These are phyloP conservation scores for Galagoides demidoff DNA, from an alignment of 2,797 vertebrate species.

Conservation along the genomic window DNA sequence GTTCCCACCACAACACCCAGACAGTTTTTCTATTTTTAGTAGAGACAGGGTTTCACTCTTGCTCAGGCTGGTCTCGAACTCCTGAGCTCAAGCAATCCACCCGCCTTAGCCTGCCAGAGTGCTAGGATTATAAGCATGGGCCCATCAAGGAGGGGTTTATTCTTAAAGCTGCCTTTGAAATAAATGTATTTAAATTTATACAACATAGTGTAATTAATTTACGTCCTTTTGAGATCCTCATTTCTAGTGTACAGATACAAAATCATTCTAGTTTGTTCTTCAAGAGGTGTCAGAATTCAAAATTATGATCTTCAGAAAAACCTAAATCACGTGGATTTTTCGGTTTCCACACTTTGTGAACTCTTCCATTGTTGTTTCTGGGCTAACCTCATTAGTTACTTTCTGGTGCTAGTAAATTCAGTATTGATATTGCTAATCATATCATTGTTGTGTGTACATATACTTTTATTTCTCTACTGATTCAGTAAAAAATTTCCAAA, in stretches of 20 bases:
- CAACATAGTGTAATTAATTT: constrained; percentile 14
- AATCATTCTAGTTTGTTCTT: not conserved
- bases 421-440: constrained; percentile 6
- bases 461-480: not conserved
- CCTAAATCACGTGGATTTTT: not conserved
- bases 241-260: not conserved
- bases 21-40: no score
- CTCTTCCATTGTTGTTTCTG: constrained; percentile 17
- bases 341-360: not conserved
- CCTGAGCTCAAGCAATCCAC: no score
- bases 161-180: constrained; percentile 23
- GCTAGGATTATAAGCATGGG: no score
- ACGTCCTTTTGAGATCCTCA: not conserved
- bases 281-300: constrained; percentile 31
- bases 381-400: constrained; percentile 7
- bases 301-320: not conserved
- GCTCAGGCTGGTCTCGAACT: no score
- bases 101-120: no score
- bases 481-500: constrained; percentile 1
- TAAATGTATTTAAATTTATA: not conserved
- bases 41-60: no score
- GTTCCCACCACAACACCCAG: no score
- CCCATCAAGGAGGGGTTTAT: not conserved
- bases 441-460: not conserved
- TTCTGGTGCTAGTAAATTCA: constrained; percentile 1